These are phyloP conservation scores for Karalla daura DNA, from an alignment of 2,797 vertebrate genomes.

Conservation along the genomic window DNA sequence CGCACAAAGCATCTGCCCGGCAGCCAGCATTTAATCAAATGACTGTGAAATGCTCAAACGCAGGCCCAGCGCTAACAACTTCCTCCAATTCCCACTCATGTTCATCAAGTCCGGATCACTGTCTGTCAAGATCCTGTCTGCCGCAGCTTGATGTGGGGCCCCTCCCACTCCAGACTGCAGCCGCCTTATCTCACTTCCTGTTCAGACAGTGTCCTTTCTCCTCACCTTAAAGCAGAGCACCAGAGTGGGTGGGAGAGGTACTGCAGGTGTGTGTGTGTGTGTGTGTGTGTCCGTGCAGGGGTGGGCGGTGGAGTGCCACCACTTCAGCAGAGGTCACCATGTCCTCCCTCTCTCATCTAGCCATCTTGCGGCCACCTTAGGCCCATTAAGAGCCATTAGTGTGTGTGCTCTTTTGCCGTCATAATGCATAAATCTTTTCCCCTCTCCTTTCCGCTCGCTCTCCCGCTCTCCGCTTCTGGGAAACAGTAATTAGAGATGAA, in stretches of 20 bases:
- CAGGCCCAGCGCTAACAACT: slow-evolving; percentile 94
- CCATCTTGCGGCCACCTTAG: slow-evolving; percentile 80
- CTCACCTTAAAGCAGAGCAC: slow-evolving; percentile 50
- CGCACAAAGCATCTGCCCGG: slow-evolving; percentile 55
- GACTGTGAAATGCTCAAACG: slow-evolving; percentile 94
- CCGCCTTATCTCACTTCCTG: slow-evolving; percentile 63
- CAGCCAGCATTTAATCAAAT: slow-evolving; percentile 93
- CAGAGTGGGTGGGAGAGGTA: slow-evolving; percentile 87
- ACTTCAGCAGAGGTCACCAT: slow-evolving; percentile 94
- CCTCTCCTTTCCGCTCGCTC: slow-evolving; percentile 57
- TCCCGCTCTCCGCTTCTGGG: slow-evolving; percentile 67
- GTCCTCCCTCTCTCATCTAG: slow-evolving; percentile 83
- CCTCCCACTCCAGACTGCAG: slow-evolving; percentile 15
- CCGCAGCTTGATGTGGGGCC: slow-evolving; percentile 28
- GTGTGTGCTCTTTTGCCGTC: slow-evolving; percentile 85
- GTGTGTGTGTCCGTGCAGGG: slow-evolving; percentile 86
- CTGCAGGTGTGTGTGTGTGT: slow-evolving; percentile 85
- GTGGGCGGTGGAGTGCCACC: slow-evolving; percentile 90
- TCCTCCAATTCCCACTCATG: slow-evolving; percentile 76
- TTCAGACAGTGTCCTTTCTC: slow-evolving; percentile 47
- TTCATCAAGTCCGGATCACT: slow-evolving; percentile 33
- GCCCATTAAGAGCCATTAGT: slow-evolving; percentile 84
- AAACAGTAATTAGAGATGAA: slow-evolving; percentile 79
- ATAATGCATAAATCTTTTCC: slow-evolving; percentile 85
- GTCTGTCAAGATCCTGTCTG: slow-evolving; percentile 36